Percentiles rank a stretch among this genome's conserved stretches.
These are phyloP conservation scores for Halisarca cf. caerulea DNA, from an alignment of 37 sponge, comb jelly and placozoan genomes.

Conservation along the genomic window DNA sequence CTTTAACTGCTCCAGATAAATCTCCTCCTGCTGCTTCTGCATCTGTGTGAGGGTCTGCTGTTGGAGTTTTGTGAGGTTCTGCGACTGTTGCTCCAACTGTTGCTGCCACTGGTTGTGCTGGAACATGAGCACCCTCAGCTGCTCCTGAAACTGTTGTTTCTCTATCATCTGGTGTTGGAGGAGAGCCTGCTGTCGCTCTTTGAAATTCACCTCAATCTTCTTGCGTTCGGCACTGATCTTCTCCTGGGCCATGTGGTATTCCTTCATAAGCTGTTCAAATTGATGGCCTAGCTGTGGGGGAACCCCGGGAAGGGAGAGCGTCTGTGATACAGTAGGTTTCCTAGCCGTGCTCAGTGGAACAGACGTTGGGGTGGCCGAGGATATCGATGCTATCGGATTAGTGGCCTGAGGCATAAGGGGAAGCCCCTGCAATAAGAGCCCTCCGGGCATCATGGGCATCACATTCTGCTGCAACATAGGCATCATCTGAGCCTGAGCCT, in stretches of 20 bases:
- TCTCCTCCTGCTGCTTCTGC: conserved; percentile 67
- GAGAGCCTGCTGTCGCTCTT: conserved; percentile 47
- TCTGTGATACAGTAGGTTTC: conserved; percentile 18
- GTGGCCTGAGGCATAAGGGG: not conserved
- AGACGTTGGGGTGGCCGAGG: not conserved
- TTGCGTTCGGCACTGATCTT: not conserved
- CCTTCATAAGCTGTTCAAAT: conserved; percentile 61
- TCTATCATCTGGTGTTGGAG: conserved; percentile 40
- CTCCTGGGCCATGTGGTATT: not conserved
- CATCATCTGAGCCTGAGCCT: too few species aligned
- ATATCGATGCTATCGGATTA: not conserved
- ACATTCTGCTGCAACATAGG: too few species aligned
- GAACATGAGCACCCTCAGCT: conserved; percentile 58
- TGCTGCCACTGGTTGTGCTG: conserved; percentile 62
- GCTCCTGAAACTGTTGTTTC: conserved; percentile 60
- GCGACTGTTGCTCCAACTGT: conserved; percentile 74
- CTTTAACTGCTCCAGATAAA: conserved; percentile 33
- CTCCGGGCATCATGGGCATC: not conserved
- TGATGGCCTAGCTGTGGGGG: conserved; percentile 58
- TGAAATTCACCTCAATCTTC: conserved; percentile 44
- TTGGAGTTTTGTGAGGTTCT: conserved; percentile 59
- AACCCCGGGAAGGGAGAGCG: conserved; percentile 43
- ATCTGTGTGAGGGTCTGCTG: conserved; percentile 49
- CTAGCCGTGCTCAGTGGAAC: not conserved
- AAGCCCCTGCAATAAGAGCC: not conserved